Conservation (phyloP, 2,888 invertebrate genomes). For the Cactoblastis cactorum region DNA sequence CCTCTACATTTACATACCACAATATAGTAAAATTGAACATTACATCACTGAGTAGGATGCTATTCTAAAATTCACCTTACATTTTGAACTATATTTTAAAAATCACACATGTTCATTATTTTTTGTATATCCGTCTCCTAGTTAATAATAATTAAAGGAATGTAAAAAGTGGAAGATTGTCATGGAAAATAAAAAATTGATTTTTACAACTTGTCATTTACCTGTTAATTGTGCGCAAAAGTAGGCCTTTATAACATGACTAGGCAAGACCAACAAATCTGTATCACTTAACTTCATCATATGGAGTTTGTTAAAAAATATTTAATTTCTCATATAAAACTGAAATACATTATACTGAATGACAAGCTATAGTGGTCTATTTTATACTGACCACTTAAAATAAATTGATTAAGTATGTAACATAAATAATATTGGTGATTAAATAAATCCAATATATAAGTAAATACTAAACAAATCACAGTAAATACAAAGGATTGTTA, state of each 20-base stretch:
- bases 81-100: conserved; percentile 66
- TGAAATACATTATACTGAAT: conserved; percentile 1
- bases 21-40: conserved; percentile 68
- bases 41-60: conserved; percentile 50
- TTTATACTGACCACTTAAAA: conserved; percentile 7
- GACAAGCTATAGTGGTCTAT: neutral
- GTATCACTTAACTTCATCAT: conserved; percentile 12
- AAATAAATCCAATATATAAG: conserved; percentile 38
- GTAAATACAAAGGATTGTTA: conserved; percentile 55
- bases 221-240: conserved; percentile 59
- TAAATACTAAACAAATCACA: conserved; percentile 72
- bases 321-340: conserved; percentile 1
- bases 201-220: conserved; percentile 1
- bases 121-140: conserved; percentile 41
- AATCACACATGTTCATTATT: conserved; percentile 59
- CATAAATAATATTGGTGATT: conserved; percentile 36
- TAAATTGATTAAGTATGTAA: conserved; percentile 3
- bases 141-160: conserved; percentile 61
- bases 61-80: conserved; percentile 56
- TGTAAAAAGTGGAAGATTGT: conserved; percentile 66
- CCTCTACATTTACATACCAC: conserved; percentile 46
- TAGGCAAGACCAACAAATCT: conserved; percentile 56
- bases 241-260: conserved; percentile 73
- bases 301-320: conserved; percentile 3
- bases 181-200: conserved; percentile 21